These are phyloP conservation scores for Adelosebastes latens DNA, from an alignment of 2,797 vertebrate genomes.

Conservation along the genomic window DNA sequence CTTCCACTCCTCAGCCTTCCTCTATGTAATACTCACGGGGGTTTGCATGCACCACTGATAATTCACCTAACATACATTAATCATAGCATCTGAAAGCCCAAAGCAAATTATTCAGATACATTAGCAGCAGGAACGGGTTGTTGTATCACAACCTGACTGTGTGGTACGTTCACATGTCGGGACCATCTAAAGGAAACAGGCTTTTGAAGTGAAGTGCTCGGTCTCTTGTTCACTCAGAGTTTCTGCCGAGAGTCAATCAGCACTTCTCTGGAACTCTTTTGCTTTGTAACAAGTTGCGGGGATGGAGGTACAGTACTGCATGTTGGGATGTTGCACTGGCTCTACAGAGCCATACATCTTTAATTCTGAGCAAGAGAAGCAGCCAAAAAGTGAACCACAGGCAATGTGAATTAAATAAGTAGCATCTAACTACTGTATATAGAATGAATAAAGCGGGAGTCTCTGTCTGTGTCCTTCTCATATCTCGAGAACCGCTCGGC, in stretches of 20 bases:
- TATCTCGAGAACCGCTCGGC: no score
- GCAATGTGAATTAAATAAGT: constrained; percentile 5
- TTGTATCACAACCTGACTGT: not conserved
- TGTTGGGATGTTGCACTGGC: not conserved
- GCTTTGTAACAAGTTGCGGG: not conserved
- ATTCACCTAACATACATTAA: constrained; percentile 4
- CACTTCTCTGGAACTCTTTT: not conserved
- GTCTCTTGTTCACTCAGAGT: not conserved
- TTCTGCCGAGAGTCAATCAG: not conserved
- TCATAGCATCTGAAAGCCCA: not conserved
- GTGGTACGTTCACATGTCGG: not conserved
- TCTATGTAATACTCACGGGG: not conserved
- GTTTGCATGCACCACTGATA: not conserved
- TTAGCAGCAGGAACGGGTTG: not conserved
- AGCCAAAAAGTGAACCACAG: not conserved
- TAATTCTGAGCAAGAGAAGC: constrained; percentile 31
- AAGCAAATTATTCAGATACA: constrained; percentile 9
- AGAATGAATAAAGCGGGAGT: no score
- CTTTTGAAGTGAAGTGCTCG: not conserved
- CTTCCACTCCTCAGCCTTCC: not conserved
- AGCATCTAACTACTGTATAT: not conserved
- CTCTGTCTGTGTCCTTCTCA: no score
- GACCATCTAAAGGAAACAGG: not conserved
- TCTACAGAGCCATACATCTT: not conserved
- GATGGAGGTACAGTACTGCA: not conserved